Evolutionary conservation across 2,797 vertebrate species (phyloP), one percentile per base, ranked within the genome.

Genomic region (Carcharodon carcharias): DNA sequence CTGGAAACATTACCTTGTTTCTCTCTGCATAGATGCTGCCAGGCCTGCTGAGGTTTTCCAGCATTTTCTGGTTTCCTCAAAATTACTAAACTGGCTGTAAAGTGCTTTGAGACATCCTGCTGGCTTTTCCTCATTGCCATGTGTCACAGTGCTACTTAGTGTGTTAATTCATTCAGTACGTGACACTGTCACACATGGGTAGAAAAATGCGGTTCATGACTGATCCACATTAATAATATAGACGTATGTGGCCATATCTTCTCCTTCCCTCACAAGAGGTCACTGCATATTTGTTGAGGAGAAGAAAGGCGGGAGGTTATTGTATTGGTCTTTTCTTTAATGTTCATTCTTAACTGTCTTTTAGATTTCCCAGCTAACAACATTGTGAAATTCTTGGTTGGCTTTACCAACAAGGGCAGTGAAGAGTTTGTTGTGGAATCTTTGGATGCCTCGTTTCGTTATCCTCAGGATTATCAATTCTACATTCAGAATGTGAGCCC

Each of bases 391-490:
- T 99, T 99, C 97, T 98, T 99, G 96, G 98, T 99, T 65, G 99
- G 99, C 96, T 99, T 99, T 97, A 98, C 98, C 96, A 99, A 99
- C 97, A 99, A 99, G 97, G 99, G 99, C 0, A 97, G 98, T 0
- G 99, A 99, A 96, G 98, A 99, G 97, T 99, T 99, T 96, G 96
- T 99, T 0, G 97, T 99, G 0, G 99, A 99, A 96, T 99, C 99
- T 92, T 98, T 99, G 0, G 99, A 99, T 63, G 99, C 99, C 12
- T 99, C 99, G 0, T 99, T 99, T 98, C 98, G 99, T 80, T 99
- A 99, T 96, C 99, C 99, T 96, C 99, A 99, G 97, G 99, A 99
- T 97, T 99, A 99, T 96, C 99, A 99, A 98, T 99, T 99, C 97
- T 99, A 99, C 96, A 99, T 99, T 97, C 99, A 99, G 98, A 99